Evolutionary conservation across 2,113 vertebrate genomes (phyloP).

Genomic region (Tylochromis polylepis): DNA sequence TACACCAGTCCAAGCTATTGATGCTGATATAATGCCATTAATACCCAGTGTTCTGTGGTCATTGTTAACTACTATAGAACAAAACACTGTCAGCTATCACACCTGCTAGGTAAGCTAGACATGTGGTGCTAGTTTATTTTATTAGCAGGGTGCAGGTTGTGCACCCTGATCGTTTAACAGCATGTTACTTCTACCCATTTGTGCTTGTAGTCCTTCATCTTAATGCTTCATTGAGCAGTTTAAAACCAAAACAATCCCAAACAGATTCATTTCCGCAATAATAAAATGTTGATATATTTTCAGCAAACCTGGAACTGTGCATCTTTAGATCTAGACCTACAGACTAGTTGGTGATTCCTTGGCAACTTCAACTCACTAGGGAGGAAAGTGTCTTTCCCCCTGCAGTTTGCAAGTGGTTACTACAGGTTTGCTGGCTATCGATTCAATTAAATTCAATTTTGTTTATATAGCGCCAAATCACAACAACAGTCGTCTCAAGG

Average conservation of each 20-base stretch:
- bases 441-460: too few relatives aligned
- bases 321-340: not conserved
- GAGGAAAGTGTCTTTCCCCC: not conserved
- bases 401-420: not conserved
- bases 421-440: not conserved
- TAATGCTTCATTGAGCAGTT: not conserved
- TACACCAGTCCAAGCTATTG: fast-evolving
- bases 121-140: not conserved
- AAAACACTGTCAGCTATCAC: not conserved
- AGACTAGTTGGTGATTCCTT: not conserved
- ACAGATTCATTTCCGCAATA: not conserved
- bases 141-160: not conserved
- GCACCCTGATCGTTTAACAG: not conserved
- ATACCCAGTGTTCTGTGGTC: not conserved
- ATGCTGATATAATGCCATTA: not conserved
- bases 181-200: not conserved
- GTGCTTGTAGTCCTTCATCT: not conserved
- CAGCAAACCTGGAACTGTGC: not conserved
- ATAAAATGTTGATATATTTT: not conserved
- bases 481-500: too few relatives aligned
- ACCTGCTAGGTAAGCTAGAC: not conserved
- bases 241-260: not conserved
- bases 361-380: not conserved
- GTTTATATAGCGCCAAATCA: too few relatives aligned
- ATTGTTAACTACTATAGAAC: not conserved